A percentile compares a stretch with the other conserved stretches of the same genome.
These are phyloP conservation scores for Aphis gossypii DNA, from an alignment of 1,140 invertebrate species.

Conservation along the genomic window DNA sequence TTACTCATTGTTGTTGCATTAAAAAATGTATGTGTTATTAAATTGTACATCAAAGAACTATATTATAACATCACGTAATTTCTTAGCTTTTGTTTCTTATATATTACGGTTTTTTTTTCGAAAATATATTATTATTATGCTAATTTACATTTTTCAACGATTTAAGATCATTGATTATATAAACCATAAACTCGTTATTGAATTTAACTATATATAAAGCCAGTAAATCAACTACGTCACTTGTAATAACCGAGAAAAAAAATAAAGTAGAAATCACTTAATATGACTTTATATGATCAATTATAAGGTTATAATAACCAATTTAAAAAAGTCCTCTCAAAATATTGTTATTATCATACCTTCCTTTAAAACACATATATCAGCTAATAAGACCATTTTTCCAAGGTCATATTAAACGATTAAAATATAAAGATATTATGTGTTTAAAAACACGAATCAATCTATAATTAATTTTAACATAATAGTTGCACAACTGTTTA, in stretches of 20 bases:
- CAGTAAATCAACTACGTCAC: not conserved
- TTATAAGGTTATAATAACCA: not conserved
- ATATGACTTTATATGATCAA: not conserved
- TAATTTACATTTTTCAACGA: not conserved
- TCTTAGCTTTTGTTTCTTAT: not conserved
- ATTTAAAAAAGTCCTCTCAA: not conserved
- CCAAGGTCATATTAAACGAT: not conserved
- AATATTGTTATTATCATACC: not conserved
- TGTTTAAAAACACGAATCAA: not conserved
- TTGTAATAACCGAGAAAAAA: not conserved
- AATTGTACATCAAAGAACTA: not conserved
- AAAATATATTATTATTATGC: not conserved
- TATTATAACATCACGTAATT: not conserved
- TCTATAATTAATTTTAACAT: conserved; percentile 3
- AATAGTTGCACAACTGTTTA: conserved; percentile 1
- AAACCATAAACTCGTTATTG: not conserved
- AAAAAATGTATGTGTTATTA: not conserved
- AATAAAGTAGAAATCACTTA: not conserved
- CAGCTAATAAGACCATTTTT: not conserved
- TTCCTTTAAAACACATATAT: not conserved
- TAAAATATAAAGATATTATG: not conserved
- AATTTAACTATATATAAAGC: not conserved
- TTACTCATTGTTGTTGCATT: not conserved
- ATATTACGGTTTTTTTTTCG: not conserved
- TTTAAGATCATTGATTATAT: not conserved